Evolutionary conservation across 2,113 vertebrate species (phyloP), one percentile per base, ranked within the genome.

Genomic region (Sporophila hypoxantha): DNA sequence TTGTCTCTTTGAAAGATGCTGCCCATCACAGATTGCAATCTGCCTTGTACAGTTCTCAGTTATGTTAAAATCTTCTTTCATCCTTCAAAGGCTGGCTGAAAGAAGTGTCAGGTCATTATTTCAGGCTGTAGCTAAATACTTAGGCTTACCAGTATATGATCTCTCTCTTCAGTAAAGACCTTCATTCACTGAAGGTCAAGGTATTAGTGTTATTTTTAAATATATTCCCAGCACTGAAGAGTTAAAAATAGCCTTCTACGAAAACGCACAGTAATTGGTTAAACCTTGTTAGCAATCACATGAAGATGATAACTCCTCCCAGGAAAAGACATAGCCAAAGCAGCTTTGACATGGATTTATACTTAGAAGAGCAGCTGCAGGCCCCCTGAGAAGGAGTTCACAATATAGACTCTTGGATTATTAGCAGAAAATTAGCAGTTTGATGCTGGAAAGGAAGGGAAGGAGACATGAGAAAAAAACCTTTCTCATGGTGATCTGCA

Each of bases 131-230:
- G 71, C 68, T 92, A 82, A 89, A 82, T 90, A 70, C 84, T 79
- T 69, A 47, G 37, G 41, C 71, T 85, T 83, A 77, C 62, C 20
- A 57, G 49, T 26, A 5, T 55, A 83, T 26, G 76, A 87, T 90
- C 64, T 77, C 75, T 64, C 65, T 62, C 29, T 90, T 91, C 59
- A 64, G 36, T 64, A 82, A 91, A 80, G 88, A 82, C 59, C 70
- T 85, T 94, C 64, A 71, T 81, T 88, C 84, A 82, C 66, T 81
- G 91, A 93, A 94, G 93, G 93, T 95, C 93, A 91, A 84, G 78
- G 94, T 90, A 95, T 96, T 96, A 96, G 68, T 44, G 86, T 87
- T 97, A 96, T 96, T 95, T 96, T 96, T 95, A 97, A 94, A 88
- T 65, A 85, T 50, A 83, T 60, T 84, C 76, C 52, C 80, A 85